phyloP scores from a whole-genome alignment of 1,140 invertebrate genomes.

The Drosophila rhopaloa region DNA sequence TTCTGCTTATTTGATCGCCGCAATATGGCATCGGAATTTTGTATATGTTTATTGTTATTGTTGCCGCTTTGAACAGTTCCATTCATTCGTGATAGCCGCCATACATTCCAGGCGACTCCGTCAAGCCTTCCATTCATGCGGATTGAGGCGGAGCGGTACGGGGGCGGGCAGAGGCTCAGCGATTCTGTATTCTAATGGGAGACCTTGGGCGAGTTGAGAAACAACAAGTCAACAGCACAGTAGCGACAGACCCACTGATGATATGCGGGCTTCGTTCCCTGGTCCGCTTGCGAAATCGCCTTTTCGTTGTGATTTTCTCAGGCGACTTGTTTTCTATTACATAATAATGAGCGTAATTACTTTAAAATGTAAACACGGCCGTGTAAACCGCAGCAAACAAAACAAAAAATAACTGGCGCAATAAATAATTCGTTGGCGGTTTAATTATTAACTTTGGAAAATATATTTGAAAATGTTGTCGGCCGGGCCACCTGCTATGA shows the following conservation, averaged over 20 bases:
- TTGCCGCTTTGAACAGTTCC: conserved; percentile 45
- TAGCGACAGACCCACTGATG: conserved; percentile 36
- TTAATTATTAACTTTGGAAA: no score
- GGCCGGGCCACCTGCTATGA: no score
- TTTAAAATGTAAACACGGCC: conserved; percentile 33
- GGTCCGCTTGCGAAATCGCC: conserved; percentile 25
- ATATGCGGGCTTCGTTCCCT: conserved; percentile 20
- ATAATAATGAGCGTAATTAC: conserved; percentile 49
- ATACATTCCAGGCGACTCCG: conserved; percentile 36
- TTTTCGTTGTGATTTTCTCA: conserved; percentile 22
- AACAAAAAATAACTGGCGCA: conserved; percentile 9
- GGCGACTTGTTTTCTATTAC: conserved; percentile 42
- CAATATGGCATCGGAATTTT: conserved; percentile 62
- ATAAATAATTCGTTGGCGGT: background rate
- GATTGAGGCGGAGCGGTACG: background rate
- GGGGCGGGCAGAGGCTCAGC: conserved; percentile 6
- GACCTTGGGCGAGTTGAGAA: conserved; percentile 50
- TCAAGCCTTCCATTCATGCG: conserved; percentile 46
- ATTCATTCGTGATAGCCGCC: conserved; percentile 34
- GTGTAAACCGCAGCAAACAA: conserved; percentile 36
- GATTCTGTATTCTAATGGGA: conserved; percentile 55
- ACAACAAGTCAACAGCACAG: conserved; percentile 8
- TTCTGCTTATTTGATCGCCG: conserved; percentile 25
- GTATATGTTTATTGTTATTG: conserved; percentile 57
- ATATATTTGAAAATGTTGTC: no score